Base-by-base conservation (phyloP, 2,888 invertebrate genomes). In the Cantharis rustica region DNA sequence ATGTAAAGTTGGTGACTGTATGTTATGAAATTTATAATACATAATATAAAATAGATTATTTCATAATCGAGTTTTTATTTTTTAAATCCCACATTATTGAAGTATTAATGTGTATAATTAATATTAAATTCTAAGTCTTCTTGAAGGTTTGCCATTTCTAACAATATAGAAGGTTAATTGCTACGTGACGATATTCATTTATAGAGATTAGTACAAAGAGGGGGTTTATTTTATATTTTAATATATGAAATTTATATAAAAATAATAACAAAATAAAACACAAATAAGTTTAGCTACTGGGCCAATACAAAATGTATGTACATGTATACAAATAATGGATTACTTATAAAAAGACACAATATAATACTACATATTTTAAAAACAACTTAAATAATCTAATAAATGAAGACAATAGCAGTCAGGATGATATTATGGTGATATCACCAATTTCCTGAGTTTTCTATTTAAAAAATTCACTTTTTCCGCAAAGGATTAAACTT, bases 1-100 rank as follows among this genome's bases (percentile, higher is more conserved):
- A 74, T 74, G 71, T 74, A 74, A 74, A 77, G 62, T 71, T 61
- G 74, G 74, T 77, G 77, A 73, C 71, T 74, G 77, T 77, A 77
- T 71, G 71, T 74, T 77, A 71, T 73, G 71, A 77, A 31, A 77
- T 63, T 63, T 69, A 62, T 47, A 47, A 47, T 47, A 47, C 47
- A 47, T n/a, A 47, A 47, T 47, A 47, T 47, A 47, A 47, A 47
- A 47, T 47, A 47, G 47, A 47, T 47, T 47, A 47, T 47, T 47
- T 47, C 47, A 47, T 47, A 47, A 47, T 47, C n/a, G 47, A n/a
- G 7, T 47, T 47, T 7, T 47, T 47, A 47, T 47, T 31, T n/a
- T 7, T 47, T 47, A n/a, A 9, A 13, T 9, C 47, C 47, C 47
- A 13, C 7, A n/a, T n/a, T 47, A n/a, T 47, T 31, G 31, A 31